A percentile compares a stretch with the other conserved stretches of the same genome.
Evolutionary conservation across 1,140 invertebrate genomes (phyloP).

Genomic region (Drosophila bipectinata): DNA sequence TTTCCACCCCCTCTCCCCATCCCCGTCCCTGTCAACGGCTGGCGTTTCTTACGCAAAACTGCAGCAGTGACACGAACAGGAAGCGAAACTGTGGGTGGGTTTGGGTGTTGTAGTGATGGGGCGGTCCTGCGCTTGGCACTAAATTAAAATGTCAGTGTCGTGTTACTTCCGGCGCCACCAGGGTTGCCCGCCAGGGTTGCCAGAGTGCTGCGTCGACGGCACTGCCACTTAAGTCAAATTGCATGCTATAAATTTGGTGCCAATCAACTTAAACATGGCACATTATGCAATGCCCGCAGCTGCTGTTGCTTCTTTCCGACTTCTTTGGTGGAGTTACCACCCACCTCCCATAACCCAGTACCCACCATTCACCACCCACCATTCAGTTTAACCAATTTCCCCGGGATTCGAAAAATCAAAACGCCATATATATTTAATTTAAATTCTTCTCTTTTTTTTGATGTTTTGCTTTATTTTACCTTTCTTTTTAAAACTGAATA

Average conservation of each 20-base stretch:
- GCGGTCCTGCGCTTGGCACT: slow-evolving; percentile 64
- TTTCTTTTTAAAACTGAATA: slow-evolving; percentile 57
- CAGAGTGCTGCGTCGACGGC: slow-evolving; percentile 23
- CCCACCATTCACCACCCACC: neutral
- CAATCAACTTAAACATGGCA: slow-evolving; percentile 75
- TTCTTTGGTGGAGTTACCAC: slow-evolving; percentile 5
- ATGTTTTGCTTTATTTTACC: slow-evolving; percentile 52
- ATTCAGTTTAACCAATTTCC: neutral
- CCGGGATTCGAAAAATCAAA: slow-evolving; percentile 36
- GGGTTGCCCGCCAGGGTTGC: slow-evolving; percentile 27
- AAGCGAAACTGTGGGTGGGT: slow-evolving; percentile 1
- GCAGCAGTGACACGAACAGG: slow-evolving; percentile 47
- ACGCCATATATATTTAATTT: slow-evolving; percentile 55
- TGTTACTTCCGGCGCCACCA: slow-evolving; percentile 70
- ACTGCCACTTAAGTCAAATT: slow-evolving; percentile 76
- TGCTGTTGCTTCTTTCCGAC: slow-evolving; percentile 5
- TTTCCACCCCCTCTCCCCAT: neutral
- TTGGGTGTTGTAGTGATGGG: neutral
- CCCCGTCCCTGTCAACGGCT: slow-evolving; percentile 12
- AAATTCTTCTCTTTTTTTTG: slow-evolving; percentile 49
- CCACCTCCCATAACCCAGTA: neutral
- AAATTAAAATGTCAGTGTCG: slow-evolving; percentile 82
- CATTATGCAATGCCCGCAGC: slow-evolving; percentile 60
- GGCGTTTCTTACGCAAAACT: slow-evolving; percentile 54
- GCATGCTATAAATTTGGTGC: slow-evolving; percentile 80